phyloP scores from a whole-genome alignment of 2,797 vertebrate species.

The Gobio occitaniae region DNA sequence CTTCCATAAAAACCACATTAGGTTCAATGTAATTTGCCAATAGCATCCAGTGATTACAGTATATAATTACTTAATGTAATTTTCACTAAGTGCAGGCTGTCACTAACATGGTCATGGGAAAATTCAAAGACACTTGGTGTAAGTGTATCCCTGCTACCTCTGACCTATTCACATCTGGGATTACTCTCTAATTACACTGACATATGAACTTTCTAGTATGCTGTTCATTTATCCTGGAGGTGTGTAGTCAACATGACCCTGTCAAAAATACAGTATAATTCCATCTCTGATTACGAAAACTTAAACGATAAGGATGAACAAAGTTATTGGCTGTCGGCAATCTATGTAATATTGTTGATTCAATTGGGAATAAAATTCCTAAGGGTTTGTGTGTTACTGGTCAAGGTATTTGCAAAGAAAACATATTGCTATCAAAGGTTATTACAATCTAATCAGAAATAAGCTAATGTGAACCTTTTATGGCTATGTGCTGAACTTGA shows the following conservation, averaged over 20 bases:
- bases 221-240: conserved; percentile 16
- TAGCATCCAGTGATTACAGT: conserved; percentile 40
- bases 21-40: conserved; percentile 28
- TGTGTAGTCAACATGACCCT: neutral
- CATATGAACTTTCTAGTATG: neutral
- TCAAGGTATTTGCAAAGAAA: conserved; percentile 35
- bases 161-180: neutral
- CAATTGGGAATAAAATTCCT: conserved; percentile 41
- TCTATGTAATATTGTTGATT: conserved; percentile 35
- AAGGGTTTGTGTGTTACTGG: conserved; percentile 30
- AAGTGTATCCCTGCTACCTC: conserved; percentile 12
- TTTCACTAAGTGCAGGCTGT: conserved; percentile 13
- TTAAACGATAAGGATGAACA: conserved; percentile 5
- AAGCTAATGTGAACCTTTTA: conserved; percentile 59
- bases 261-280: neutral
- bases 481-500: conserved; percentile 45
- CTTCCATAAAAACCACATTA: conserved; percentile 17
- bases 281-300: neutral
- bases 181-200: conserved; percentile 31
- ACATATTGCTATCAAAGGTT: conserved; percentile 17
- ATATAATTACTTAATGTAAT: conserved; percentile 33
- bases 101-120: conserved; percentile 22
- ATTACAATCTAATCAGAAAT: conserved; percentile 48
- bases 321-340: conserved; percentile 21
- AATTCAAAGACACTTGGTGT: conserved; percentile 21